Evolutionary conservation across 2,797 vertebrate genomes (phyloP).

Genomic region (Cheirogaleus major): DNA sequence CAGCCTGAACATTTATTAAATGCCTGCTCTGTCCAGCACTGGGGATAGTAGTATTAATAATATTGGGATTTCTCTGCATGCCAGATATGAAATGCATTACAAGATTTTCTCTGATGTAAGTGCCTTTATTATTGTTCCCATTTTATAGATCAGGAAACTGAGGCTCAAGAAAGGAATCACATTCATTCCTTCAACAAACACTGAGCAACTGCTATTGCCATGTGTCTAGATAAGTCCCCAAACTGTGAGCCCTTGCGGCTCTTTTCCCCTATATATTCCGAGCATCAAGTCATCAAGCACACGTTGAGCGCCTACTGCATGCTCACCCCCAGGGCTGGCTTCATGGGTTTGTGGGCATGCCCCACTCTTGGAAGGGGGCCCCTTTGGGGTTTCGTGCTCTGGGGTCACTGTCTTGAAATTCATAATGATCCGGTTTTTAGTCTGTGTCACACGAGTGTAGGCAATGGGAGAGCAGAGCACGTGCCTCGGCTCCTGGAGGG

Average conservation of each 20-base stretch:
- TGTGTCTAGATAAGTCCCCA: background rate
- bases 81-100: background rate
- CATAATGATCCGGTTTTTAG: background rate
- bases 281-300: background rate
- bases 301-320: no score
- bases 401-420: background rate
- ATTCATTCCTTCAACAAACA: background rate
- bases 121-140: background rate
- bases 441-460: background rate
- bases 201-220: background rate
- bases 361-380: no score
- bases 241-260: background rate
- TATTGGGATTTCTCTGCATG: background rate
- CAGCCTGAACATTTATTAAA: background rate
- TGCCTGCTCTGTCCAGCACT: background rate
- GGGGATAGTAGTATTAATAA: background rate
- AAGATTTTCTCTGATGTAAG: background rate
- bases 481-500: accelerated
- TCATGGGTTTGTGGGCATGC: no score
- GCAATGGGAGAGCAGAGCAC: accelerated
- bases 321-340: background rate
- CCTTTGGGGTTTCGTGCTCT: background rate
- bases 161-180: background rate
- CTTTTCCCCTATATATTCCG: background rate
- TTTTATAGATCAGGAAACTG: background rate